These are phyloP conservation scores for Chaenocephalus aceratus DNA, from an alignment of 2,113 vertebrate species.

Conservation along the genomic window DNA sequence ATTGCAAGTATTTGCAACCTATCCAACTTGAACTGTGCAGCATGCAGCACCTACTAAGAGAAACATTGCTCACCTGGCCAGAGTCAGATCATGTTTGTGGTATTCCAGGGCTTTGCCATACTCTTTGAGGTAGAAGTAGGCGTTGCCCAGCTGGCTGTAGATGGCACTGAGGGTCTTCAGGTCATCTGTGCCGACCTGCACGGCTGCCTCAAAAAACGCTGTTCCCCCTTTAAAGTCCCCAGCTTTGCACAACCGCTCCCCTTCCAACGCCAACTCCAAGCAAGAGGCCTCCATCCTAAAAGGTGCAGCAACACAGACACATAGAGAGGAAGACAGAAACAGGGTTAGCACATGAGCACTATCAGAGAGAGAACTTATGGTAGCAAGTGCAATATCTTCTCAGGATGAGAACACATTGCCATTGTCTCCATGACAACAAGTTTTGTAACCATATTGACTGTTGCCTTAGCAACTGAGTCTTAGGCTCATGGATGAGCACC, in stretches of 20 bases:
- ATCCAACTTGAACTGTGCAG: background rate
- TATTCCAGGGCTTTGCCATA: slow-evolving; percentile 93
- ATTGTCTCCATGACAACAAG: slow-evolving; percentile 69
- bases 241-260: slow-evolving; percentile 94
- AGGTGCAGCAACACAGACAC: slow-evolving; percentile 16
- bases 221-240: slow-evolving; percentile 95
- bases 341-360: background rate
- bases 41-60: background rate
- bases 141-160: slow-evolving; percentile 98
- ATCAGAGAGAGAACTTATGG: background rate
- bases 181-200: slow-evolving; percentile 97
- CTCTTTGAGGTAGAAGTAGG: slow-evolving; percentile 98
- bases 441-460: slow-evolving; percentile 39
- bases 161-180: slow-evolving; percentile 98
- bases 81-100: slow-evolving; percentile 93
- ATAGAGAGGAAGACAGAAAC: background rate
- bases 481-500: slow-evolving; percentile 36
- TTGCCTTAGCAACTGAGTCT: slow-evolving; percentile 67
- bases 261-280: slow-evolving; percentile 95
- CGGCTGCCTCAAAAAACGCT: slow-evolving; percentile 94
- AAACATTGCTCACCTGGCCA: slow-evolving; percentile 89
- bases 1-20: background rate
- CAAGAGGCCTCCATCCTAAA: slow-evolving; percentile 97
- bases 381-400: slow-evolving; percentile 36
- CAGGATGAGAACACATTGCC: slow-evolving; percentile 16